Evolutionary conservation across 2,888 invertebrate genomes (phyloP).

Genomic region (Nezara viridula): DNA sequence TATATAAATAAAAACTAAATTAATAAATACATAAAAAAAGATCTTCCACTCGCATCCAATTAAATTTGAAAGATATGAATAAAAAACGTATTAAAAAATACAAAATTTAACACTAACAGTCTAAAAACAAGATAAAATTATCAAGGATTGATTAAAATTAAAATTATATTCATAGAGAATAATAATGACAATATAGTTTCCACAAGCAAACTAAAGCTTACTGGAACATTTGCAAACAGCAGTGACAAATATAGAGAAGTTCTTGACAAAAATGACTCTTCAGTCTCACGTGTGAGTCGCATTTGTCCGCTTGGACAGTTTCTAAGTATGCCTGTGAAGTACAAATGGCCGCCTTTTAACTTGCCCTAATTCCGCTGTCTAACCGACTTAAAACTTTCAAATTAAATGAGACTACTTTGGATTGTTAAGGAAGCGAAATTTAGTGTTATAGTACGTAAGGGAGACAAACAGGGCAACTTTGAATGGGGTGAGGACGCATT

Average conservation of each 20-base stretch:
- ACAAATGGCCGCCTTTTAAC: conserved; percentile 48
- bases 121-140: too few relatives aligned
- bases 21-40: too few relatives aligned
- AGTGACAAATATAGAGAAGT: background rate
- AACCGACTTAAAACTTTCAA: conserved; percentile 46
- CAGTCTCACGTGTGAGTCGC: conserved; percentile 1
- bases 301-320: conserved; percentile 46
- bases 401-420: conserved; percentile 51
- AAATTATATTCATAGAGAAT: too few relatives aligned
- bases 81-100: too few relatives aligned
- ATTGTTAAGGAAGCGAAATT: conserved; percentile 49
- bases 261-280: conserved; percentile 39
- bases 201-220: background rate
- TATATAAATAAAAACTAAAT: too few relatives aligned
- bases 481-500: conserved; percentile 19
- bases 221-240: background rate
- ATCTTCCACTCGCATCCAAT: too few relatives aligned
- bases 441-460: conserved; percentile 25
- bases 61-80: too few relatives aligned
- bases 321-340: conserved; percentile 28
- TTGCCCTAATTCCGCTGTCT: conserved; percentile 46
- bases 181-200: background rate
- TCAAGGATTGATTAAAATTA: too few relatives aligned
- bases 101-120: too few relatives aligned
- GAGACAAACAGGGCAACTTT: conserved; percentile 30